Conservation (phyloP, 2,888 invertebrate genomes). For the Galerucella calmariensis region DNA sequence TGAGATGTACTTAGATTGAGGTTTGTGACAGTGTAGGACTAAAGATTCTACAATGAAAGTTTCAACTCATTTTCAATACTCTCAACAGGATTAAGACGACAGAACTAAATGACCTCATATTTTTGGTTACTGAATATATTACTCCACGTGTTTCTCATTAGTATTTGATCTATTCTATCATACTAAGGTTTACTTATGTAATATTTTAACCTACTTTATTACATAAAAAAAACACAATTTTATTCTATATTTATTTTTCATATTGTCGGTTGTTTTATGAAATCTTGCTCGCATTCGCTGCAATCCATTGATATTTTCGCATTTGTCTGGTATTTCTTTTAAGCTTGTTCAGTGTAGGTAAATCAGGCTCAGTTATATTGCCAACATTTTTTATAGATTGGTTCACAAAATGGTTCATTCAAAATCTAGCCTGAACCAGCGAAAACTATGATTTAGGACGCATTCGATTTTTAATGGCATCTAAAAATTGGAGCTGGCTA, state of each 20-base stretch:
- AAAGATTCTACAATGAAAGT: not conserved
- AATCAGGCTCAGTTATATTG: no score
- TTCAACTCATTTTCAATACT: not conserved
- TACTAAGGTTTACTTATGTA: not conserved
- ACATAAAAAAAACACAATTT: not conserved
- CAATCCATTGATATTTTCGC: no score
- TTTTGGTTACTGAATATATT: not conserved
- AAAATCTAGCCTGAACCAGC: no score
- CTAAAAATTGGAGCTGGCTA: no score
- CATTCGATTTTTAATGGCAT: no score
- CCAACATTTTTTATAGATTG: no score
- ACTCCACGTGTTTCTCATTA: not conserved
- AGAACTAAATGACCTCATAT: not conserved
- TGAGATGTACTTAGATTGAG: not conserved
- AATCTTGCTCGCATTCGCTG: not conserved
- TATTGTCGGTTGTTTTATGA: not conserved
- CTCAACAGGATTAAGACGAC: not conserved
- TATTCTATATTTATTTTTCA: not conserved
- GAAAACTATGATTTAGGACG: no score
- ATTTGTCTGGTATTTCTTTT: no score
- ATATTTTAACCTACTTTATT: not conserved
- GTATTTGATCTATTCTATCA: not conserved
- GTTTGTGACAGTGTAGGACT: slow-evolving; percentile 8
- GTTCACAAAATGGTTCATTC: no score
- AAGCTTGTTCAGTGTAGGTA: no score